Evolutionary conservation across 2,113 vertebrate species (phyloP).

Genomic region (Australoheros scitulus): DNA sequence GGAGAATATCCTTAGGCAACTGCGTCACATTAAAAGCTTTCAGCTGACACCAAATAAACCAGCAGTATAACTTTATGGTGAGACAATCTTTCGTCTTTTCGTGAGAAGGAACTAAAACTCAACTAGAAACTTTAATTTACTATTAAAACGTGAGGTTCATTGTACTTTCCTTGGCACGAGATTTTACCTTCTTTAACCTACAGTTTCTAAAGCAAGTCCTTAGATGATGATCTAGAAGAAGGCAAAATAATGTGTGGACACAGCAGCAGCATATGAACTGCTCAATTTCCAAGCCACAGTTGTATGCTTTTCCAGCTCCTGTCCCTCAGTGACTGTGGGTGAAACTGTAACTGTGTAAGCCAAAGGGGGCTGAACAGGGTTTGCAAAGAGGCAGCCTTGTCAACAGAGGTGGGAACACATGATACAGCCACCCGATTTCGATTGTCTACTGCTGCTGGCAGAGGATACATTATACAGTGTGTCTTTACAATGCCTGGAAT

Average conservation of each 20-base stretch:
- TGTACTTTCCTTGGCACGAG: not conserved
- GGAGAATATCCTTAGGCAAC: not conserved
- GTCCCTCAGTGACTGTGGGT: constrained; percentile 17
- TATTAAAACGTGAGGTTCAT: not conserved
- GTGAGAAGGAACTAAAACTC: not conserved
- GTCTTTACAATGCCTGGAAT: not conserved
- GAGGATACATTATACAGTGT: constrained; percentile 17
- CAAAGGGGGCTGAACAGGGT: constrained; percentile 27
- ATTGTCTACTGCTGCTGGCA: constrained; percentile 20
- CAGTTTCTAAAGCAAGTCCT: not conserved
- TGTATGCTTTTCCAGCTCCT: not conserved
- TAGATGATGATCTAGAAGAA: not conserved
- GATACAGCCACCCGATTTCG: constrained; percentile 37
- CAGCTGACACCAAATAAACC: not conserved
- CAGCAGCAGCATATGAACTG: not conserved
- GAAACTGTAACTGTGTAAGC: constrained; percentile 31
- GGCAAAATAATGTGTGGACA: not conserved
- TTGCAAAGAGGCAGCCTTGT: constrained; percentile 40
- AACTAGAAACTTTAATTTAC: not conserved
- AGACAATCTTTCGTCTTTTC: not conserved
- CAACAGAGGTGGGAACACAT: constrained; percentile 44
- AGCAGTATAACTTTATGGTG: not conserved
- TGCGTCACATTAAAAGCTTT: not conserved
- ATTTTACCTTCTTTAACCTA: not conserved
- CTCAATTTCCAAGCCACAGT: not conserved